Percentiles rank a stretch among this genome's conserved stretches.
Evolutionary conservation across 2,113 vertebrate genomes (phyloP).

Genomic region (Pterocles orientalis): DNA sequence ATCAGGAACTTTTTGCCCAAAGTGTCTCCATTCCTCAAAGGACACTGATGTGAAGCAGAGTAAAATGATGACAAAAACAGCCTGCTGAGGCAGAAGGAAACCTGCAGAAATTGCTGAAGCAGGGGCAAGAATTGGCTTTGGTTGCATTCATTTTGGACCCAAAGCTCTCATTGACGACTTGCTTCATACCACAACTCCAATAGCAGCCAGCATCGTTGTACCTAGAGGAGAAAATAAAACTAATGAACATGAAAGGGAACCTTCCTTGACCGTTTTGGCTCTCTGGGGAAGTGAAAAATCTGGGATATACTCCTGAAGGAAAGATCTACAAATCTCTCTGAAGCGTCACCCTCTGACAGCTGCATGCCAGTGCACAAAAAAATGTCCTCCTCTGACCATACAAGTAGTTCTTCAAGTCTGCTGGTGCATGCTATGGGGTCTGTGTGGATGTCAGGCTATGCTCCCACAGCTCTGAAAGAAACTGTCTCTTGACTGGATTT

Average conservation of each 20-base stretch:
- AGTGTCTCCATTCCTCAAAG: neutral
- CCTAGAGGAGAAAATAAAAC: slow-evolving; percentile 2
- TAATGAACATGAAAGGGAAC: neutral
- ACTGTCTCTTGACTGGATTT: neutral
- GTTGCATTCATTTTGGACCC: neutral
- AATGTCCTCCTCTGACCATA: neutral
- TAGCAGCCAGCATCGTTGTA: neutral
- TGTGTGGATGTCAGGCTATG: neutral
- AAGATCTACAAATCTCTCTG: neutral
- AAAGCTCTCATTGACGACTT: neutral
- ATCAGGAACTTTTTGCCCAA: neutral
- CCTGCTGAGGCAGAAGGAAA: neutral
- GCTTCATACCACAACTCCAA: neutral
- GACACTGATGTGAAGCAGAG: neutral
- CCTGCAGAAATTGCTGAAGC: neutral
- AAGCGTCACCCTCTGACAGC: neutral
- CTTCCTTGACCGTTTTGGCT: neutral
- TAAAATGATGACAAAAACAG: neutral
- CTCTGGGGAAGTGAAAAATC: neutral
- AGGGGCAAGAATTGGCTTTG: neutral
- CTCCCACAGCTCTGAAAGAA: neutral
- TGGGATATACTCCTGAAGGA: neutral
- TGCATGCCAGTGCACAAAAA: neutral
- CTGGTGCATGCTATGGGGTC: neutral
- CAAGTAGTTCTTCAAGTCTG: neutral